Evolutionary conservation across 2,797 vertebrate species (phyloP), one percentile per base, ranked within the genome.

Genomic region (Sibirionetta formosa): DNA sequence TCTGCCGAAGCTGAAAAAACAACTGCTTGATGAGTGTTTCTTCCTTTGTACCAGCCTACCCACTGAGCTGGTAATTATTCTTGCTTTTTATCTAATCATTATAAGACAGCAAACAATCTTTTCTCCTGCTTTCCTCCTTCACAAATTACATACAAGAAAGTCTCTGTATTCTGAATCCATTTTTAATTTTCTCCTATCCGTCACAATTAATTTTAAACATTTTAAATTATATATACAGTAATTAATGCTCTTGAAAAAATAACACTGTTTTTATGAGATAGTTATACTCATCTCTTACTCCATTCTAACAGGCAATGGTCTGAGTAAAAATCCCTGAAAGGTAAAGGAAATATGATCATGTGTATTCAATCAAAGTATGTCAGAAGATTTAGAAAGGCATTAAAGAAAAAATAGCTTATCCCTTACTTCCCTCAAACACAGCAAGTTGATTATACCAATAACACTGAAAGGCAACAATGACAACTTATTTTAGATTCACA

Each of bases 31-130:
- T 89, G 93, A 97, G 71, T 64, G 42, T 90, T 95, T 96, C 86
- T 97, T 96, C 76, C 81, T 97, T 84, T 92, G 82, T 88, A 96
- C 95, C 51, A 80, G 88, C 87, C 86, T 95, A 93, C 93, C 87
- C 91, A 97, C 95, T 91, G 96, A 97, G 94, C 77, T 93, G 88
- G 88, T 97, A 97, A 94, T 98, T 96, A 96, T 96, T 96, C 94
- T 94, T 97, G 84, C 82, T 96, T 97, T 96, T 97, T 95, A 96
- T 97, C 92, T 97, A 96, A 96, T 66, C 89, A 54, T 91, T 96
- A 65, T 86, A 82, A 95, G 24, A 44, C 81, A 93, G 88, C 93
- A 96, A 91, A 91, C 79, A 96, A 51, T 86, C 83, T 95, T 84
- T 87, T 94, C 95, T 71, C 63, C 51, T 89, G 20, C 57, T 79